Conservation (phyloP, 2,797 vertebrate species). For the Pitangus sulphuratus region DNA sequence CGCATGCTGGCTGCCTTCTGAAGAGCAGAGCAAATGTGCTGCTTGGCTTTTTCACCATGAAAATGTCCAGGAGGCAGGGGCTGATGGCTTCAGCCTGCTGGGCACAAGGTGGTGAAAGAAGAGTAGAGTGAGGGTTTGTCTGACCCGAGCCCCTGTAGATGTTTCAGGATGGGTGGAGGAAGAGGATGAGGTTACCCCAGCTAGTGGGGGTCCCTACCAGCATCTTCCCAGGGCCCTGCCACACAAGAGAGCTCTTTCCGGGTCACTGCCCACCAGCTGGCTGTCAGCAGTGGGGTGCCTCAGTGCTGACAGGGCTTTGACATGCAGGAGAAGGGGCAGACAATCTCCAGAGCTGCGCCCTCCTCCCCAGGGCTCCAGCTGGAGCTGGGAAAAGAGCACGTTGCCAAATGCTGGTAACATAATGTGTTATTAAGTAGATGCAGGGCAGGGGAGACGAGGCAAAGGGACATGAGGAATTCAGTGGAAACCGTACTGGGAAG, state of each 20-base stretch:
- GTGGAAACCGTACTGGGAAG: not conserved
- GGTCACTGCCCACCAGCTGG: not conserved
- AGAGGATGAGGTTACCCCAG: not conserved
- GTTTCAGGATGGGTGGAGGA: not conserved
- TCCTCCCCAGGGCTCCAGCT: not conserved
- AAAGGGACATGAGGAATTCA: accelerated
- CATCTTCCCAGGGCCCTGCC: not conserved
- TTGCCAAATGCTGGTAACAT: not conserved
- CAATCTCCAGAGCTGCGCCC: not conserved
- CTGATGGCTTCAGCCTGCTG: accelerated
- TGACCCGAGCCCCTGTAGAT: accelerated
- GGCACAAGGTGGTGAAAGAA: not conserved
- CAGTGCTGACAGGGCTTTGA: not conserved
- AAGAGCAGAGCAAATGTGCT: not conserved
- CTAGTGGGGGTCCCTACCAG: accelerated
- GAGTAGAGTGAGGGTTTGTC: accelerated
- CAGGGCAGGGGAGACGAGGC: not conserved
- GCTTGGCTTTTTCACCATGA: not conserved
- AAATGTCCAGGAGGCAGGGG: accelerated
- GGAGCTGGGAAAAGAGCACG: accelerated
- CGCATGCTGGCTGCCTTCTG: not conserved
- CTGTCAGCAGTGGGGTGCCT: not conserved
- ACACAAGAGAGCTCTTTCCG: accelerated
- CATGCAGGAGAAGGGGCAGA: accelerated
- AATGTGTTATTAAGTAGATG: too few species aligned